Evolutionary conservation across 2,888 invertebrate species (phyloP).

Genomic region (Stratiomys singularior): DNA sequence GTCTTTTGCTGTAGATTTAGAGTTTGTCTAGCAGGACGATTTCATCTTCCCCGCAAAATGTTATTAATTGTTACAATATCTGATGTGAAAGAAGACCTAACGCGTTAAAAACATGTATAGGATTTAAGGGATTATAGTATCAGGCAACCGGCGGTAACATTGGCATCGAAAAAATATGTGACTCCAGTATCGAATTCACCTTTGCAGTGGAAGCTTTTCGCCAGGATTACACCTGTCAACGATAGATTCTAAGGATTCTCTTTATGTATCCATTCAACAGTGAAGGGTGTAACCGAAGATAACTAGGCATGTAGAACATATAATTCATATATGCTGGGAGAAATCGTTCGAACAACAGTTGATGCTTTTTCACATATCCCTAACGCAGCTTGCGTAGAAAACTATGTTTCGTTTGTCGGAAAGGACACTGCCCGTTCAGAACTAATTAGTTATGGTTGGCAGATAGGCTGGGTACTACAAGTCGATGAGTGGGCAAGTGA

Average conservation of each 20-base stretch:
- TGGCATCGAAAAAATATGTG: background rate
- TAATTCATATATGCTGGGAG: background rate
- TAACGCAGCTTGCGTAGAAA: background rate
- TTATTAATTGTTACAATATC: too few relatives aligned
- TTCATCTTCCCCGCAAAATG: background rate
- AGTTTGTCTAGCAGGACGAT: too few relatives aligned
- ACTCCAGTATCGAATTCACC: background rate
- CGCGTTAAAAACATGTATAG: background rate
- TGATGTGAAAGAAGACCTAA: too few relatives aligned
- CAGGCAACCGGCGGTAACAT: background rate
- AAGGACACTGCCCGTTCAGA: background rate
- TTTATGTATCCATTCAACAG: background rate
- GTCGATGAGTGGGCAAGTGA: background rate
- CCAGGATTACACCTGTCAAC: background rate
- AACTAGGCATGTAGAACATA: background rate
- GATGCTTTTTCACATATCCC: background rate
- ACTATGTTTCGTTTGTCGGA: background rate
- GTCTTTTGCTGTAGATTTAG: too few relatives aligned
- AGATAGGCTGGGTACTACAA: background rate
- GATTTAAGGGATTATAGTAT: background rate
- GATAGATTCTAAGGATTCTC: background rate
- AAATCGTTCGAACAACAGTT: background rate
- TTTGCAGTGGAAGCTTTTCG: background rate
- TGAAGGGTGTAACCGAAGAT: background rate
- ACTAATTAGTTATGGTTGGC: slow-evolving; percentile 6